Percentiles rank a stretch among this genome's conserved stretches.
phyloP scores from a whole-genome alignment of 1,140 invertebrate species.

The Pomacea maculata region DNA sequence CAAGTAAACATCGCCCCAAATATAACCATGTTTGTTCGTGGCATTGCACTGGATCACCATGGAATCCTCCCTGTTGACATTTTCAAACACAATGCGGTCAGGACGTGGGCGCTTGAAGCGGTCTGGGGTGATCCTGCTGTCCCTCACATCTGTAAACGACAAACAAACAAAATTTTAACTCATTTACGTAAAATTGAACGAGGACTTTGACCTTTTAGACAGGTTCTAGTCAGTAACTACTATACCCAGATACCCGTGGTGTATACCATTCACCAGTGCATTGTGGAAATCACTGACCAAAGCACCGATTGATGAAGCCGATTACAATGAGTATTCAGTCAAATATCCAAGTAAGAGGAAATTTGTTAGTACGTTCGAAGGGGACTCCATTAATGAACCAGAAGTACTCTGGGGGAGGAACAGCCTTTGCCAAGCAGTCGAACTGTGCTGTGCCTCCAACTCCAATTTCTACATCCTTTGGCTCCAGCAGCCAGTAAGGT shows the following conservation, averaged over 20 bases:
- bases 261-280: no score
- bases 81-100: constrained; percentile 82
- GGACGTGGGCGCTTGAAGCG: constrained; percentile 71
- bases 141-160: constrained; percentile 19
- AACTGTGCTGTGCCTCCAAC: constrained; percentile 91
- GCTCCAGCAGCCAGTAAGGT: constrained; percentile 88
- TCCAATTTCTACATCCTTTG: constrained; percentile 83
- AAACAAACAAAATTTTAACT: constrained; percentile 5
- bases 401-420: constrained; percentile 85
- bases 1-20: constrained; percentile 97
- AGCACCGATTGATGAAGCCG: no score
- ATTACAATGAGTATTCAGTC: no score
- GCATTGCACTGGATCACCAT: constrained; percentile 99
- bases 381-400: constrained; percentile 98
- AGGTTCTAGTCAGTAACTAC: no score
- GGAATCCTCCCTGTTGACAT: constrained; percentile 87
- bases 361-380: constrained; percentile 68
- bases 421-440: constrained; percentile 85
- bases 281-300: no score
- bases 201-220: no score
- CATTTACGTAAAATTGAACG: no score
- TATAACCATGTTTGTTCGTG: constrained; percentile 96
- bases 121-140: constrained; percentile 75
- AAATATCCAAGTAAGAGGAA: no score
- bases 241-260: no score